These are phyloP conservation scores for Drosophila pseudotakahashii DNA, from an alignment of 2,888 invertebrate species.

Conservation along the genomic window DNA sequence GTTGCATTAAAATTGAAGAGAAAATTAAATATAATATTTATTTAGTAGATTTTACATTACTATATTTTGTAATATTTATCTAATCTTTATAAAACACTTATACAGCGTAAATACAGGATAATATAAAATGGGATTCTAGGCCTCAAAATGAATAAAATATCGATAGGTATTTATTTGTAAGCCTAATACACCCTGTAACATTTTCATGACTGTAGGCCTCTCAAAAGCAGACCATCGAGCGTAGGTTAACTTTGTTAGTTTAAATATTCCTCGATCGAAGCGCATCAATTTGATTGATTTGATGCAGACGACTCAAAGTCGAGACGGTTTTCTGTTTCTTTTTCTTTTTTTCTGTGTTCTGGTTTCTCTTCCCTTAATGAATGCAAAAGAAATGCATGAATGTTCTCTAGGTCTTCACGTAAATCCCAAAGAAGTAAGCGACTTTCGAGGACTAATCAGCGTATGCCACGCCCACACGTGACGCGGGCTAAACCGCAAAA, in stretches of 20 bases:
- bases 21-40: too few relatives aligned
- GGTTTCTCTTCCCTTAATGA: neutral
- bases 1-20: neutral
- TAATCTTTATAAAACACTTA: too few relatives aligned
- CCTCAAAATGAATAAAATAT: too few relatives aligned
- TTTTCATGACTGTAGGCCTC: neutral
- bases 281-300: slow-evolving; percentile 77
- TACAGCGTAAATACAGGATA: too few relatives aligned
- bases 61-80: too few relatives aligned
- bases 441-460: slow-evolving; percentile 14
- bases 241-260: slow-evolving; percentile 64
- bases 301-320: slow-evolving; percentile 54
- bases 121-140: too few relatives aligned
- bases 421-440: slow-evolving; percentile 2
- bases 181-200: neutral
- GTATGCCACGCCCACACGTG: slow-evolving; percentile 7
- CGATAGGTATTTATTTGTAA: neutral
- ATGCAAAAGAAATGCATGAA: slow-evolving; percentile 27
- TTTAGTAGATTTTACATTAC: too few relatives aligned
- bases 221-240: neutral
- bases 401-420: slow-evolving; percentile 1
- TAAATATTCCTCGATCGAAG: slow-evolving; percentile 60
- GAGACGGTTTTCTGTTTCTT: slow-evolving; percentile 4
- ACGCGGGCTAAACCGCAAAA: slow-evolving; percentile 16
- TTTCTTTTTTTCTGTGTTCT: neutral